Evolutionary conservation across 2,797 vertebrate genomes (phyloP).

Genomic region (Paedocypris micromegethes): DNA sequence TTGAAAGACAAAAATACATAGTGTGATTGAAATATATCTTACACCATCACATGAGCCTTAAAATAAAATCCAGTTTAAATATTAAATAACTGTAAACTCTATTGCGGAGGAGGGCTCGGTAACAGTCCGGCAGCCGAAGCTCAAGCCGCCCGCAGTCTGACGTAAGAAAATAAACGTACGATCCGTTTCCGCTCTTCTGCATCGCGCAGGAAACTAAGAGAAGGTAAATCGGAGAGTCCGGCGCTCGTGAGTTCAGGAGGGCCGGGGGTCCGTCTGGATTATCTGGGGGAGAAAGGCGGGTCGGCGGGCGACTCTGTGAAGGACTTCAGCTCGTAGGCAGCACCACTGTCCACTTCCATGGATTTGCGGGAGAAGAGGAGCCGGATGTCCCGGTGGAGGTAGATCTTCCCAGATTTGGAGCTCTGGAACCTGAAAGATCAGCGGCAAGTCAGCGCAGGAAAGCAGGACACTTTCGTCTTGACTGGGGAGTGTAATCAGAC

Average conservation of each 20-base stretch:
- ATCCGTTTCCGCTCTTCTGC: too few species aligned
- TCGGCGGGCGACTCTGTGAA: conserved; percentile 94
- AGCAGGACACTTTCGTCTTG: too few species aligned
- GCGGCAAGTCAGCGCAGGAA: neutral
- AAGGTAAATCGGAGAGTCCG: too few species aligned
- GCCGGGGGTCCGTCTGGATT: conserved; percentile 21
- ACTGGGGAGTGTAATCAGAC: too few species aligned
- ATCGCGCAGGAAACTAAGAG: too few species aligned
- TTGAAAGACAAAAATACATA: conserved; percentile 99
- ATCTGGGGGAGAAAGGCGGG: conserved; percentile 90
- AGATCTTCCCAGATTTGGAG: conserved; percentile 99
- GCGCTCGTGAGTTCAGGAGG: too few species aligned
- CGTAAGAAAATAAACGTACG: too few species aligned
- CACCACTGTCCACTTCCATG: conserved; percentile 99
- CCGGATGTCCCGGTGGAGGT: conserved; percentile 98
- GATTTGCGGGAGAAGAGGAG: conserved; percentile 98
- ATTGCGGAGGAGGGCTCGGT: too few species aligned
- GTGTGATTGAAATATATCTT: conserved; percentile 96
- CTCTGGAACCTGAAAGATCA: conserved; percentile 90
- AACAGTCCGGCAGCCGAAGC: too few species aligned
- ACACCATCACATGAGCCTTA: conserved; percentile 92
- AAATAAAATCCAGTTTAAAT: conserved; percentile 98
- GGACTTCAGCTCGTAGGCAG: conserved; percentile 98
- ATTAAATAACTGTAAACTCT: conserved; percentile 99
- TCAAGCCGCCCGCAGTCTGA: too few species aligned